A percentile compares a stretch with the other conserved stretches of the same genome.
Evolutionary conservation across 2,888 invertebrate species (phyloP).

Genomic region (Plagodis pulveraria): DNA sequence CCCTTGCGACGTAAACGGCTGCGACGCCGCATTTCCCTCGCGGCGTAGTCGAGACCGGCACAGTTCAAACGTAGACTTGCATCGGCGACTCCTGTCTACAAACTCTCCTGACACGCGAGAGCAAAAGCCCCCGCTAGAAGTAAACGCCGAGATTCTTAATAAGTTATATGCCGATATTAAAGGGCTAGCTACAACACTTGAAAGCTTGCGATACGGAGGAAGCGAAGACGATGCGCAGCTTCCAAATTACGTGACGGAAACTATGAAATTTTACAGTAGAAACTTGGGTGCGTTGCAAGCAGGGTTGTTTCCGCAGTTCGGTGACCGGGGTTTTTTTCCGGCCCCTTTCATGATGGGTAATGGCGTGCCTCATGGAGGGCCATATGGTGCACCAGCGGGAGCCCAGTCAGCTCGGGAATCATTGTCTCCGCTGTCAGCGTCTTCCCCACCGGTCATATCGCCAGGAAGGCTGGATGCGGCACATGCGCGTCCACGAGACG

Average conservation of each 20-base stretch:
- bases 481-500: slow-evolving; percentile 73
- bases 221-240: slow-evolving; percentile 73
- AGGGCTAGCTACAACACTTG: slow-evolving; percentile 84
- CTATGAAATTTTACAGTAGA: slow-evolving; percentile 81
- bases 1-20: slow-evolving; percentile 95
- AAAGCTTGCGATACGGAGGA: slow-evolving; percentile 86
- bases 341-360: slow-evolving; percentile 75
- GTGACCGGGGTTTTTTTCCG: slow-evolving; percentile 75
- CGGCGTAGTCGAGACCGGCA: slow-evolving; percentile 87
- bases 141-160: slow-evolving; percentile 93
- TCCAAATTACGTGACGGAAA: slow-evolving; percentile 77
- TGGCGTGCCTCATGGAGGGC: slow-evolving; percentile 65
- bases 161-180: slow-evolving; percentile 92
- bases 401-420: slow-evolving; percentile 75
- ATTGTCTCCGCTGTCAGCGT: slow-evolving; percentile 77
- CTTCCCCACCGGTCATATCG: slow-evolving; percentile 78
- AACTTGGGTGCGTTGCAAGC: slow-evolving; percentile 75
- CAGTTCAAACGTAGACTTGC: slow-evolving; percentile 84
- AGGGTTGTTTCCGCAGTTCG: slow-evolving; percentile 73
- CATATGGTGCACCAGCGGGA: slow-evolving; percentile 72
- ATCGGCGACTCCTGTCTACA: slow-evolving; percentile 80
- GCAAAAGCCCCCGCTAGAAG: slow-evolving; percentile 83
- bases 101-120: slow-evolving; percentile 80
- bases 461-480: slow-evolving; percentile 78
- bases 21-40: slow-evolving; percentile 96